Percentiles rank a stretch among this genome's conserved stretches.
Conservation (phyloP, 2,797 vertebrate genomes). For the Phrynocephalus vlangalii region DNA sequence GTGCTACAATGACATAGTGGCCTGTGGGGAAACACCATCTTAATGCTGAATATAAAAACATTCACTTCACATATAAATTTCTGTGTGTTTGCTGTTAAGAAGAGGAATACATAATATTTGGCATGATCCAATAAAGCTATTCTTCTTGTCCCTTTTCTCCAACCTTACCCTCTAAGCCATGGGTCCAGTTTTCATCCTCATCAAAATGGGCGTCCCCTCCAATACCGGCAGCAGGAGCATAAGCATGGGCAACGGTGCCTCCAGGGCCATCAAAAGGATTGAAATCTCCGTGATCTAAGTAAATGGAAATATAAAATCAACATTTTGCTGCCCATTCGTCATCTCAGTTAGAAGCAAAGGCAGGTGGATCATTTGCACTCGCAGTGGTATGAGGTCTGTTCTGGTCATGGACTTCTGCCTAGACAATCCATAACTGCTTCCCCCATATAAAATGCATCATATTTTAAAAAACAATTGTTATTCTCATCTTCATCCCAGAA, state of each 20-base stretch:
- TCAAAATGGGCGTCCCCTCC: conserved; percentile 86
- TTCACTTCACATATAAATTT: not conserved
- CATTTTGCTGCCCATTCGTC: too few species aligned
- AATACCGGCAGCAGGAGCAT: conserved; percentile 74
- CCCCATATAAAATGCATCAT: too few species aligned
- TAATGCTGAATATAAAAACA: not conserved
- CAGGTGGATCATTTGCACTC: too few species aligned
- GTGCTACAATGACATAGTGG: not conserved
- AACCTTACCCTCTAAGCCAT: conserved; percentile 45
- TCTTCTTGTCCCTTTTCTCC: not conserved
- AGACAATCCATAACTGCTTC: too few species aligned
- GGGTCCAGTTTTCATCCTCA: conserved; percentile 82
- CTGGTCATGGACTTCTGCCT: too few species aligned
- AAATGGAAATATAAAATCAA: not conserved
- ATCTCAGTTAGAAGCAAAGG: too few species aligned
- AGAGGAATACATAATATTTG: not conserved
- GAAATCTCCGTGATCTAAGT: conserved; percentile 79
- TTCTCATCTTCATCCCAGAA: too few species aligned
- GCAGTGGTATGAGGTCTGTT: too few species aligned
- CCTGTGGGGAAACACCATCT: too few species aligned
- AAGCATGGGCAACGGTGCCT: conserved; percentile 83
- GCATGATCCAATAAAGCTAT: not conserved
- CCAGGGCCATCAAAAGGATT: conserved; percentile 84
- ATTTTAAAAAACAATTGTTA: too few species aligned
- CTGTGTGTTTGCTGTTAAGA: not conserved